Conservation (phyloP, 2,797 vertebrate species). For the Enteromius treurensis region DNA sequence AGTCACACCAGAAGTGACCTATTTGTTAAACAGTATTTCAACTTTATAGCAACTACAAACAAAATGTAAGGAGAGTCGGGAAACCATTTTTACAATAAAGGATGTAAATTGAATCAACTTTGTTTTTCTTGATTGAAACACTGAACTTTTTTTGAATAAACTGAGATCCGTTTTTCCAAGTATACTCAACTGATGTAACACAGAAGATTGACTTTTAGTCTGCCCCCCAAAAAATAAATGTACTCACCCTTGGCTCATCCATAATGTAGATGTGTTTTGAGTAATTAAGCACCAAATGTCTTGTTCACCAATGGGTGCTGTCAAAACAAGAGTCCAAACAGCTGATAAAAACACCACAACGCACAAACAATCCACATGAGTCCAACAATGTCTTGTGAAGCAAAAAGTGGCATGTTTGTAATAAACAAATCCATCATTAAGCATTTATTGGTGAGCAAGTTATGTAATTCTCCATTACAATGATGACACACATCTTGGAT, state of each 20-base stretch:
- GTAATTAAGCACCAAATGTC: neutral
- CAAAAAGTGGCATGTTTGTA: neutral
- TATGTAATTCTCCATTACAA: neutral
- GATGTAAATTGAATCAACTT: neutral
- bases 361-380: neutral
- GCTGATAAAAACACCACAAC: neutral
- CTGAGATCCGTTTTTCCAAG: neutral
- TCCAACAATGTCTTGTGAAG: neutral
- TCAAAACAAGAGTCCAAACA: neutral
- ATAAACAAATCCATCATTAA: neutral
- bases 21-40: slow-evolving; percentile 26
- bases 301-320: neutral
- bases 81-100: slow-evolving; percentile 39
- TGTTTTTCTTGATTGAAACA: neutral
- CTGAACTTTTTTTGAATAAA: neutral
- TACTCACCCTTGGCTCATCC: neutral
- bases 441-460: neutral
- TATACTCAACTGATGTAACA: neutral
- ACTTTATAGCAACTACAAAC: neutral
- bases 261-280: neutral
- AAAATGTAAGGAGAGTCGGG: neutral
- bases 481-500: neutral
- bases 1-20: neutral
- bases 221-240: too few species aligned
- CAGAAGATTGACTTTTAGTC: neutral